These are phyloP conservation scores for Ectemnius cavifrons DNA, from an alignment of 2,888 invertebrate species.

Conservation along the genomic window DNA sequence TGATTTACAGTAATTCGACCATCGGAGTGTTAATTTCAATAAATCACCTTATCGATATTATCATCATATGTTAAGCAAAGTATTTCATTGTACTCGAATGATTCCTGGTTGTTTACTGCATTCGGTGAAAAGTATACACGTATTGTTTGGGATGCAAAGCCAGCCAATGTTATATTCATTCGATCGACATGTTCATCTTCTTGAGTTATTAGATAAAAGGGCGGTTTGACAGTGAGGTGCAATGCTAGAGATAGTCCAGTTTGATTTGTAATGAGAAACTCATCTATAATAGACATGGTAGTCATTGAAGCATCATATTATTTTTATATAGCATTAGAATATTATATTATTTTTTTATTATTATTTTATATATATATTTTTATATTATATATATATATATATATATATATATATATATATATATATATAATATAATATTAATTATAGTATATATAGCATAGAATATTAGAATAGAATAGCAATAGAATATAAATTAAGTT, in stretches of 20 bases:
- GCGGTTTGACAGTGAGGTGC: constrained; percentile 78
- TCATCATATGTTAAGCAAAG: constrained; percentile 75
- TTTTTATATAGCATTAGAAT: neutral
- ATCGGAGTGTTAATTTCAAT: too few species aligned
- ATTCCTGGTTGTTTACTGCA: constrained; percentile 48
- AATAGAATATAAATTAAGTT: neutral
- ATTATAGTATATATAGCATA: too few species aligned
- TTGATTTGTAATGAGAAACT: constrained; percentile 80
- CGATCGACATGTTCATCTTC: constrained; percentile 51
- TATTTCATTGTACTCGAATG: constrained; percentile 60
- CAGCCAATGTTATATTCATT: constrained; percentile 52
- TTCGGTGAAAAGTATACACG: constrained; percentile 65
- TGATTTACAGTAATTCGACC: too few species aligned
- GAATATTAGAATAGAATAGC: too few species aligned
- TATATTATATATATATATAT: too few species aligned
- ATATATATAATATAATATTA: too few species aligned
- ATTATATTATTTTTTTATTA: too few species aligned
- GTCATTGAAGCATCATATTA: neutral
- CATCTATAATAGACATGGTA: constrained; percentile 74
- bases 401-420: too few species aligned
- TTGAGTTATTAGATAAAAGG: constrained; percentile 75
- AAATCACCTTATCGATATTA: constrained; percentile 75
- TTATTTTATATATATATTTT: too few species aligned
- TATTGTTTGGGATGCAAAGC: constrained; percentile 53
- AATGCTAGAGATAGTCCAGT: constrained; percentile 79